Base-by-base conservation (phyloP, 2,888 invertebrate genomes). In the Ichneumon xanthorius region DNA sequence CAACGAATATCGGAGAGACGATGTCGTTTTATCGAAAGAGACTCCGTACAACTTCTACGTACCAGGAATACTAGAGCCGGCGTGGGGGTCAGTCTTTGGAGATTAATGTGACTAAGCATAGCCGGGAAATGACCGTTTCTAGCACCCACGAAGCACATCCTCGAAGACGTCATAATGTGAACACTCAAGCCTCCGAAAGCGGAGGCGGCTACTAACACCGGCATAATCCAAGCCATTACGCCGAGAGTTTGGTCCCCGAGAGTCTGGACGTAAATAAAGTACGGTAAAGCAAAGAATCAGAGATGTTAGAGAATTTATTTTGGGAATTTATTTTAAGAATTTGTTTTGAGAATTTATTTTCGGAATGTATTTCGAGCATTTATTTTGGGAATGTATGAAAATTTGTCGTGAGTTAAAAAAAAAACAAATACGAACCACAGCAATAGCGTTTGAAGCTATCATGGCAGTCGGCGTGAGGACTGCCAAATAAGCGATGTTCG, bases 131-230 rank as follows among this genome's bases (percentile, higher is more conserved):
- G 98, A 0, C 98, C 98, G 90, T 97, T 97, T 85, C 98, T 95
- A 0, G 98, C 98, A n/a, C 98, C 98, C 11, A 98, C 98, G 93
- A 98, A 98, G 91, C 98, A 97, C 96, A 98, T 97, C 87, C 98
- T 96, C 2, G 99, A 98, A 9, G 98, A 98, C 26, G 99, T 97
- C 97, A 99, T 98, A 72, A 99, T 98, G 92, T 98, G 98, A 77
- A 99, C 98, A 85, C 98, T 98, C 4, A 99, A 95, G 1, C 99
- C 98, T 82, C 99, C 99, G 92, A 99, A 96, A 1, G 98, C 97
- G 0, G 99, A 99, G 80, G 98, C 95, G 0, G 99, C 98, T 1
- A 99, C 99, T 95, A 99, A 96, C 5, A 98, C 94, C 0, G 99
- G 98, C 96, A 99, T 98, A 19, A 96, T 95, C 96, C 97, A 97